A percentile compares a stretch with the other conserved stretches of the same genome.
Conservation (phyloP, 2,113 vertebrate species). For the Falco punctatus region DNA sequence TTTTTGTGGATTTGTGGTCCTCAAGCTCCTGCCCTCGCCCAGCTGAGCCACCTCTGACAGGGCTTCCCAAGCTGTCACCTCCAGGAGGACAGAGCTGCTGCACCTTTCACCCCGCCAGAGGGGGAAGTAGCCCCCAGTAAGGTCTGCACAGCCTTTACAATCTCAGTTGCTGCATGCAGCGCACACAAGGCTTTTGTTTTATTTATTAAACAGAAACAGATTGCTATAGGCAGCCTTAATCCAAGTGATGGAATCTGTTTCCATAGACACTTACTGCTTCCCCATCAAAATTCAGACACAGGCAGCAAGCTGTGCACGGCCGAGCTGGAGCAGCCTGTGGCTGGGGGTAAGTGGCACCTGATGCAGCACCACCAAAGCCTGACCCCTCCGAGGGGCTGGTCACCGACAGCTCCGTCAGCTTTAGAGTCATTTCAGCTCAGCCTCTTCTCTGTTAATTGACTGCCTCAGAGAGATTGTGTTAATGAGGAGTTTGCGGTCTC, state of each 20-base stretch:
- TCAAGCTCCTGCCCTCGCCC: neutral
- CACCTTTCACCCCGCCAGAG: neutral
- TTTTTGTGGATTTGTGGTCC: neutral
- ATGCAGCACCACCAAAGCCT: neutral
- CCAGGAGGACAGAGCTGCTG: neutral
- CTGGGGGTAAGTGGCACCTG: neutral
- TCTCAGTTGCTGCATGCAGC: neutral
- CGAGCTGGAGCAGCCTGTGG: neutral
- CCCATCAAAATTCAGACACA: neutral
- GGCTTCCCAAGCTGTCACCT: neutral
- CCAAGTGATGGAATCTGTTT: neutral
- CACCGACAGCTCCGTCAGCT: neutral
- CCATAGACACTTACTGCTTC: slow-evolving; percentile 32
- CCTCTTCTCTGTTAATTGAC: neutral
- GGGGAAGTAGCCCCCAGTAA: neutral
- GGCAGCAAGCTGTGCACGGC: neutral
- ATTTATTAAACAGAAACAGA: slow-evolving; percentile 44
- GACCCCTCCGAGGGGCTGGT: neutral
- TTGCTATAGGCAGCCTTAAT: slow-evolving; percentile 34
- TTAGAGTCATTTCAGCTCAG: neutral
- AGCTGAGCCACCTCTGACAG: rapidly evolving
- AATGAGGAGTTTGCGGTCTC: neutral
- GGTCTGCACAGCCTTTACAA: neutral
- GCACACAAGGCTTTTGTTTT: neutral
- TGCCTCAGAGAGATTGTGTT: neutral